Conservation (phyloP, 2,888 invertebrate genomes). For the Chesias legatella region DNA sequence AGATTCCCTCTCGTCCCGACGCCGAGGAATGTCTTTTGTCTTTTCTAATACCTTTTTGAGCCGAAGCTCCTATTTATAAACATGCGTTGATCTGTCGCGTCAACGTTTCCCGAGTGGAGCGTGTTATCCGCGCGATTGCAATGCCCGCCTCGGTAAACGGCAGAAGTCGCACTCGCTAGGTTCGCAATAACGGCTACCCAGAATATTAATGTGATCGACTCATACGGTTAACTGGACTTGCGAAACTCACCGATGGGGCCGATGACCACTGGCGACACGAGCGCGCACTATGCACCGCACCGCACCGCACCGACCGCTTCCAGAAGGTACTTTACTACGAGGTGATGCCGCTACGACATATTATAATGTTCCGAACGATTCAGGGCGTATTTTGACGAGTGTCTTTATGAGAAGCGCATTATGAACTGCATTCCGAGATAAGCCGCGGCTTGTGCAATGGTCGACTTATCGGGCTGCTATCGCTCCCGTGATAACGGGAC, state of each 20-base stretch:
- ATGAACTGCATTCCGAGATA: constrained; percentile 67
- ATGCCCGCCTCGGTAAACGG: constrained; percentile 25
- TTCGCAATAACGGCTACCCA: constrained; percentile 64
- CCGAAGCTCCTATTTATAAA: constrained; percentile 15
- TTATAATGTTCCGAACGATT: constrained; percentile 23
- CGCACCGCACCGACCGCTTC: constrained; percentile 44
- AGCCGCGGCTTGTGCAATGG: constrained; percentile 55
- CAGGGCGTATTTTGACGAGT: constrained; percentile 46
- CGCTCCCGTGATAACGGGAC: constrained; percentile 63
- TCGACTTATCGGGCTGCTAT: constrained; percentile 59
- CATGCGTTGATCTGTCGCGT: constrained; percentile 13
- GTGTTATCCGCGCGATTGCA: constrained; percentile 21
- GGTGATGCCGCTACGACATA: constrained; percentile 30
- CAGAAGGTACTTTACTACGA: constrained; percentile 39
- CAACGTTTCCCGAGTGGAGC: constrained; percentile 15
- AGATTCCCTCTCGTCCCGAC: constrained; percentile 67
- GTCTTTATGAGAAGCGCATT: constrained; percentile 51
- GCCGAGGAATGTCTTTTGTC: constrained; percentile 67
- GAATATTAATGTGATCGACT: constrained; percentile 75
- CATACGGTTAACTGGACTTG: constrained; percentile 76
- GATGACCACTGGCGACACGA: constrained; percentile 68
- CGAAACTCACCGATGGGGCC: constrained; percentile 75
- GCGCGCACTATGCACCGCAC: constrained; percentile 41
- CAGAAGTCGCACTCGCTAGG: constrained; percentile 53
- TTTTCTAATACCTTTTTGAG: constrained; percentile 39